phyloP scores from a whole-genome alignment of 1,140 invertebrate genomes.

The Cardiocondyla obscurior region DNA sequence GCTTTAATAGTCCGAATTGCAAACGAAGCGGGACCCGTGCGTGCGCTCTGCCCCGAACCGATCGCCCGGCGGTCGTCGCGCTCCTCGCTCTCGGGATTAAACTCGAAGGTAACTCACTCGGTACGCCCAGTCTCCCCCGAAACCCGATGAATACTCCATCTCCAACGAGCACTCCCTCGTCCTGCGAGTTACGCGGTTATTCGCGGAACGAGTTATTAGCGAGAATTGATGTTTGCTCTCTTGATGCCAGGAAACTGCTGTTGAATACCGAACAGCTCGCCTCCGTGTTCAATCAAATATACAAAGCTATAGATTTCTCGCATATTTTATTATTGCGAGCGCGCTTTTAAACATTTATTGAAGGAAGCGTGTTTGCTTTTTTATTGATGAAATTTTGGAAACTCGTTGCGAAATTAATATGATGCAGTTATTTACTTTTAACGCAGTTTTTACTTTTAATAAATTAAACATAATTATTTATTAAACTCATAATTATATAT shows the following conservation, averaged over 20 bases:
- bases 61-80: not conserved
- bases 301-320: not conserved
- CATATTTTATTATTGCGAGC: not conserved
- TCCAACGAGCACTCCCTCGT: slow-evolving; percentile 9
- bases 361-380: too few species aligned
- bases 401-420: too few species aligned
- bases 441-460: too few species aligned
- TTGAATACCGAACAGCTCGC: not conserved
- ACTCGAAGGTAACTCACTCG: slow-evolving; percentile 21
- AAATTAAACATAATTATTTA: too few species aligned
- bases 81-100: slow-evolving; percentile 17
- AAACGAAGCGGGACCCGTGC: slow-evolving; percentile 27
- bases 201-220: slow-evolving; percentile 10
- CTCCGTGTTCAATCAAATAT: not conserved
- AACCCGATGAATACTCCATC: slow-evolving; percentile 29
- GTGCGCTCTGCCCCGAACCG: not conserved
- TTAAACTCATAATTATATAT: too few species aligned
- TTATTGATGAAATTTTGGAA: too few species aligned
- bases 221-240: slow-evolving; percentile 10
- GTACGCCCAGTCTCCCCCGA: not conserved
- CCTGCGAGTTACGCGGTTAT: not conserved
- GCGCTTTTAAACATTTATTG: too few species aligned
- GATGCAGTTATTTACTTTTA: too few species aligned
- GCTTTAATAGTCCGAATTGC: slow-evolving; percentile 45
- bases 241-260: not conserved